These are phyloP conservation scores for Dynastes maya DNA, from an alignment of 2,888 invertebrate species.

Conservation along the genomic window DNA sequence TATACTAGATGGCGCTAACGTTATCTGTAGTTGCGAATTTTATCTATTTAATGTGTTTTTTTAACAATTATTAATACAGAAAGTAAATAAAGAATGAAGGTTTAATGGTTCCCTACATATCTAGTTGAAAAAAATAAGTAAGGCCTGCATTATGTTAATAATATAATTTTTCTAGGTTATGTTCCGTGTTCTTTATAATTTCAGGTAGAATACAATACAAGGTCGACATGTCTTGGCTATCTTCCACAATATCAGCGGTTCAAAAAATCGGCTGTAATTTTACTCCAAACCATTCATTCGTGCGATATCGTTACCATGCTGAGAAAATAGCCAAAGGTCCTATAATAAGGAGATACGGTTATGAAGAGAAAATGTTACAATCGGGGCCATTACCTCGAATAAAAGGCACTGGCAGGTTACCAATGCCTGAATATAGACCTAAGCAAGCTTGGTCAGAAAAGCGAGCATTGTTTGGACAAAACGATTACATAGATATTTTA, in stretches of 20 bases:
- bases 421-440: slow-evolving; percentile 83
- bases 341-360: slow-evolving; percentile 80
- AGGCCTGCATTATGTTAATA: too few relatives aligned
- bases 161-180: slow-evolving; percentile 7
- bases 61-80: too few relatives aligned
- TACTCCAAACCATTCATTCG: slow-evolving; percentile 68
- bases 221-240: slow-evolving; percentile 48
- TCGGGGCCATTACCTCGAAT: slow-evolving; percentile 82
- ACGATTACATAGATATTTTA: slow-evolving; percentile 97
- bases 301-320: slow-evolving; percentile 76
- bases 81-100: too few relatives aligned
- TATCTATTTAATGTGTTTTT: too few relatives aligned
- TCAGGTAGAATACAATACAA: background rate
- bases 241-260: background rate
- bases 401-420: slow-evolving; percentile 72
- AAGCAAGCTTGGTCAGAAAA: slow-evolving; percentile 83
- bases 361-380: slow-evolving; percentile 78
- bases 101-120: too few relatives aligned
- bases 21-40: too few relatives aligned
- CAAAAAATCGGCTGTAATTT: slow-evolving; percentile 32
- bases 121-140: too few relatives aligned
- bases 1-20: too few relatives aligned
- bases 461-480: slow-evolving; percentile 92
- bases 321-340: slow-evolving; percentile 76
- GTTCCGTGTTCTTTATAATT: background rate